phyloP scores from a whole-genome alignment of 2,888 invertebrate genomes.

The Diaperis boleti region DNA sequence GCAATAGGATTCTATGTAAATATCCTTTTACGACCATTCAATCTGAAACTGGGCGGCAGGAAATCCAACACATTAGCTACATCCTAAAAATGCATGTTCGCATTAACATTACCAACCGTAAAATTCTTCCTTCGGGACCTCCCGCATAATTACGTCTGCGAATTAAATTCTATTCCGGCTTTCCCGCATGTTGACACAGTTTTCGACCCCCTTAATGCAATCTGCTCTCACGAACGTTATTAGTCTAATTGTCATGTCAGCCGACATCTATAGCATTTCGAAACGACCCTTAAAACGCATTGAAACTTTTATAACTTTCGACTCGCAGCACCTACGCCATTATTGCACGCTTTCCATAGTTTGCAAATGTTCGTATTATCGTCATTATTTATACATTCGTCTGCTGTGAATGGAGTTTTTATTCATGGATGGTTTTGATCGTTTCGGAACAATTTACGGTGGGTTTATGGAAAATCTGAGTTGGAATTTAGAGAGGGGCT shows the following conservation, averaged over 20 bases:
- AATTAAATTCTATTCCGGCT: not conserved
- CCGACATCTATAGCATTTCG: too few species aligned
- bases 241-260: not conserved
- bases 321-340: conserved; percentile 15
- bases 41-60: too few species aligned
- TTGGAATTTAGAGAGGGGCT: too few species aligned
- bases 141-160: not conserved
- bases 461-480: too few species aligned
- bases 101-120: too few species aligned
- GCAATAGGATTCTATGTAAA: too few species aligned
- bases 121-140: not conserved
- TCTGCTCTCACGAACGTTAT: not conserved
- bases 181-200: not conserved
- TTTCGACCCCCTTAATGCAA: not conserved
- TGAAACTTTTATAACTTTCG: conserved; percentile 23
- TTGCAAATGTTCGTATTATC: conserved; percentile 28
- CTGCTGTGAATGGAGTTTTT: conserved; percentile 23
- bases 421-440: conserved; percentile 12
- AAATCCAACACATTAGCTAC: too few species aligned
- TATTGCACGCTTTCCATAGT: conserved; percentile 15
- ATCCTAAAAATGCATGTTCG: too few species aligned
- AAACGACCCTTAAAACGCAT: conserved; percentile 6
- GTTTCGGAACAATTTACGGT: too few species aligned
- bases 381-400: conserved; percentile 27
- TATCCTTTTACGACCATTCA: too few species aligned